Evolutionary conservation across 2,797 vertebrate genomes (phyloP), one percentile per base, ranked within the genome.

Genomic region (Anguilla obscura): DNA sequence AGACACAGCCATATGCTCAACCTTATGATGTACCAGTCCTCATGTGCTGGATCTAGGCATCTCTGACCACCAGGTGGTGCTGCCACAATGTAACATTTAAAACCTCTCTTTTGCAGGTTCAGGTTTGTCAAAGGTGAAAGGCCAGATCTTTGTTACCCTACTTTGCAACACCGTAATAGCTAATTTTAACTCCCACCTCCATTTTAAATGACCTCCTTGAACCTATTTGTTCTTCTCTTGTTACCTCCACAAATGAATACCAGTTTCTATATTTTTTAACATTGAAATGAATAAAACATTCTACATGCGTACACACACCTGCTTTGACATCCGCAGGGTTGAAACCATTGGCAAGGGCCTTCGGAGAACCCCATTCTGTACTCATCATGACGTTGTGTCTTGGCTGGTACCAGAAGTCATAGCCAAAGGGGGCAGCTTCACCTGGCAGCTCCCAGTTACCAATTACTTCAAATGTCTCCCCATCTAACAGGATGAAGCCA

Each of bases 401-500:
- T 0, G 98, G 98, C 82, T 99, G 98, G 91, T 99, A 99, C 98
- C 98, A 99, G 95, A 99, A 99, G 92, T 99, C 98, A 0, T 98
- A 99, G n/a, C 97, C 97, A 18, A 98, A 94, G 0, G 95, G 91
- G 0, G 96, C 96, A 0, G 95, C 91, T 0, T 97, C 95, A 0
- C 94, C 95, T 0, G 95, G 95, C 0, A 88, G 94, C 89, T 98
- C 97, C 98, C 98, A 99, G 1, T 97, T 97, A 0, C 97, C 97
- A 1, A 97, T 94, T 79, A 99, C 95, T 86, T 99, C 96, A 0
- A 99, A 98, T 0, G 96, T 98, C 92, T 98, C 94, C 16, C 96
- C 98, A 0, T 99, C 98, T 95, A 99, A 94, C 88, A 99, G 91
- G 27, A 97, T 88, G 6, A 99, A 99, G 0, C 97, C 96, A 48